Evolutionary conservation across 2,797 vertebrate genomes (phyloP).

Genomic region (Thunnus albacares): DNA sequence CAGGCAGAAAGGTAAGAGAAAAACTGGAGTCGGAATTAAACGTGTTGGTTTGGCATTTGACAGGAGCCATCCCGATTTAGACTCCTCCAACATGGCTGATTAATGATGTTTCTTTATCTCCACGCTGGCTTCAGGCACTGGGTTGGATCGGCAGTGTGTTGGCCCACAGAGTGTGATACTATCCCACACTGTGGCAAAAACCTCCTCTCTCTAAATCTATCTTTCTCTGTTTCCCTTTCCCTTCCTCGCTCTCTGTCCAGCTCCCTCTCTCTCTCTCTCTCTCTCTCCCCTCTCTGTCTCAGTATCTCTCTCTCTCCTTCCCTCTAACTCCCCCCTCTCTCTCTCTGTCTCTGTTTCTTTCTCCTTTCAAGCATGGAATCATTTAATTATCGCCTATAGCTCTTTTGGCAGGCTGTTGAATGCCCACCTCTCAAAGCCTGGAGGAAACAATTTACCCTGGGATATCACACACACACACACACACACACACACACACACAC

Average conservation of each 20-base stretch:
- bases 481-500: conserved; percentile 11
- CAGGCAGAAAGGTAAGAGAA: conserved; percentile 8
- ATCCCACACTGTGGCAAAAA: conserved; percentile 66
- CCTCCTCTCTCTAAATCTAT: conserved; percentile 60
- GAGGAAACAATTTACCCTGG: conserved; percentile 86
- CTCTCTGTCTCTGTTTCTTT: conserved; percentile 77
- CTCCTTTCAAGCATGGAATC: conserved; percentile 86
- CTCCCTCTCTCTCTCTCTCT: conserved; percentile 37
- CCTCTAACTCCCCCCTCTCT: conserved; percentile 39
- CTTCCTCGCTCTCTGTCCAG: conserved; percentile 50
- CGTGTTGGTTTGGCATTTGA: conserved; percentile 66
- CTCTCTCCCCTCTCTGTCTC: conserved; percentile 45
- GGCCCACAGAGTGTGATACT: conserved; percentile 73
- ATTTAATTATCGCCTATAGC: conserved; percentile 90
- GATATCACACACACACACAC: conserved; percentile 76
- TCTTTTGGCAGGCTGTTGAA: conserved; percentile 89
- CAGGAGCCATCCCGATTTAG: conserved; percentile 62
- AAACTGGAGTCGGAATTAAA: conserved; percentile 50
- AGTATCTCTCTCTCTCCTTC: conserved; percentile 41
- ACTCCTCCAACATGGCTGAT: conserved; percentile 75
- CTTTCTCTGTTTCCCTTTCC: conserved; percentile 63
- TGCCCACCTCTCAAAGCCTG: conserved; percentile 85
- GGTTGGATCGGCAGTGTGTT: conserved; percentile 65
- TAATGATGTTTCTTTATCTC: conserved; percentile 76
- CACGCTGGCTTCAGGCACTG: conserved; percentile 62